Evolutionary conservation across 2,888 invertebrate genomes (phyloP).

Genomic region (Caenorhabditis wallacei): DNA sequence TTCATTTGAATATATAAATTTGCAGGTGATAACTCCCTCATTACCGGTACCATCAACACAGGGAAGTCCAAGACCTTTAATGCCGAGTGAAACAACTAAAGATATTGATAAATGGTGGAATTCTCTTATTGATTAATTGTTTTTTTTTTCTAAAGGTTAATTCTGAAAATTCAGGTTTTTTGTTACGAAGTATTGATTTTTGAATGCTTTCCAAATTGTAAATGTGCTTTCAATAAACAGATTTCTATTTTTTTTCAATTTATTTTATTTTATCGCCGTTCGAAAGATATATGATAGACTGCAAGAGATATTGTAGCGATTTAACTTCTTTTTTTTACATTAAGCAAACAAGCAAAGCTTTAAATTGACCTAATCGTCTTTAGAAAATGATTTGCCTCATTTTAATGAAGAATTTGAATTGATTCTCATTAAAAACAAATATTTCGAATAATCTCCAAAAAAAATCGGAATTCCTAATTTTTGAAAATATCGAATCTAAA

Average conservation of each 20-base stretch:
- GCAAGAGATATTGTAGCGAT: too few relatives aligned
- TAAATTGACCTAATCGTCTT: too few relatives aligned
- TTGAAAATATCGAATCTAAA: too few relatives aligned
- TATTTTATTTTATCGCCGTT: too few relatives aligned
- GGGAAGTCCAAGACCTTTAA: constrained; percentile 56
- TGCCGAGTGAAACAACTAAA: constrained; percentile 60
- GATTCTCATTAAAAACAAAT: too few relatives aligned
- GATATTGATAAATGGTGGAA: constrained; percentile 68
- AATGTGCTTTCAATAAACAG: constrained; percentile 49
- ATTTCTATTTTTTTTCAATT: constrained; percentile 9
- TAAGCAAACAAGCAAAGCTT: too few relatives aligned
- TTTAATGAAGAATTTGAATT: too few relatives aligned
- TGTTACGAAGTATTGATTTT: constrained; percentile 32
- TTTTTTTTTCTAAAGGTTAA: neutral
- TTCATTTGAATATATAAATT: neutral
- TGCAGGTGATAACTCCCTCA: constrained; percentile 60
- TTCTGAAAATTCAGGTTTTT: constrained; percentile 16
- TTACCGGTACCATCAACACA: constrained; percentile 55
- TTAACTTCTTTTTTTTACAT: too few relatives aligned
- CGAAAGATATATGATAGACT: too few relatives aligned
- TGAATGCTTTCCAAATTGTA: constrained; percentile 42
- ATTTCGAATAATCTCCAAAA: too few relatives aligned
- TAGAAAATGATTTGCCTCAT: too few relatives aligned
- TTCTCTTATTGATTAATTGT: constrained; percentile 31
- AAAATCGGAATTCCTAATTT: too few relatives aligned